These are phyloP conservation scores for Euproctis similis DNA, from an alignment of 2,888 invertebrate genomes.

Conservation along the genomic window DNA sequence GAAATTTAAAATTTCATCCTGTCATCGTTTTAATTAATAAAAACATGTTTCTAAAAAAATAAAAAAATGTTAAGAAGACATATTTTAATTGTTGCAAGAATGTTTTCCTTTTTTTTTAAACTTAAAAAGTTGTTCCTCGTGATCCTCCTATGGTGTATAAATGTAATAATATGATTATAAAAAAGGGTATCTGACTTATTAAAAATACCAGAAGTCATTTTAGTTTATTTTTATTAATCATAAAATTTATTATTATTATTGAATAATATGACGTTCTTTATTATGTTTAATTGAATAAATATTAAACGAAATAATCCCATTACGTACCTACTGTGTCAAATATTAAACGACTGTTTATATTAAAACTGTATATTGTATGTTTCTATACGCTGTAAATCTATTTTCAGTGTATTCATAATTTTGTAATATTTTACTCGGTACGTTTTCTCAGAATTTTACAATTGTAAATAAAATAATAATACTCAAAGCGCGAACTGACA, in stretches of 20 bases:
- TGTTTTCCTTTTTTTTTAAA: conserved; percentile 20
- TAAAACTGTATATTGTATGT: conserved; percentile 20
- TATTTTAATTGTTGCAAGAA: conserved; percentile 22
- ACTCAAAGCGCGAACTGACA: conserved; percentile 74
- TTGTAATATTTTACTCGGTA: conserved; percentile 29
- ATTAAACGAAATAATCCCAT: conserved; percentile 18
- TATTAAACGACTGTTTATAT: conserved; percentile 19
- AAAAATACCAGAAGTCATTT: no score
- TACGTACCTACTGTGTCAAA: conserved; percentile 25
- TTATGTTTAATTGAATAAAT: conserved; percentile 10
- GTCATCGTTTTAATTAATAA: conserved; percentile 24
- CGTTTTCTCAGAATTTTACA: conserved; percentile 41
- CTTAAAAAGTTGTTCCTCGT: conserved; percentile 27
- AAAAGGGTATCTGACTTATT: no score
- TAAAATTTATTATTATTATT: no score
- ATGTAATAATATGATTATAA: no score
- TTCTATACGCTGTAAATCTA: conserved; percentile 16
- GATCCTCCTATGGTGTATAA: no score
- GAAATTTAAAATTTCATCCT: conserved; percentile 27
- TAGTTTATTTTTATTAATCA: no score
- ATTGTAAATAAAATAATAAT: conserved; percentile 64
- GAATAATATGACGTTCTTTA: conserved; percentile 1
- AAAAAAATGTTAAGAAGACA: conserved; percentile 18
- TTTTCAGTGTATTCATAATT: conserved; percentile 26
- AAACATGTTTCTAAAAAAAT: conserved; percentile 19